Percentiles rank a stretch among this genome's conserved stretches.
phyloP scores from a whole-genome alignment of 2,797 vertebrate species.

The Sternarchorhynchus goeldii region DNA sequence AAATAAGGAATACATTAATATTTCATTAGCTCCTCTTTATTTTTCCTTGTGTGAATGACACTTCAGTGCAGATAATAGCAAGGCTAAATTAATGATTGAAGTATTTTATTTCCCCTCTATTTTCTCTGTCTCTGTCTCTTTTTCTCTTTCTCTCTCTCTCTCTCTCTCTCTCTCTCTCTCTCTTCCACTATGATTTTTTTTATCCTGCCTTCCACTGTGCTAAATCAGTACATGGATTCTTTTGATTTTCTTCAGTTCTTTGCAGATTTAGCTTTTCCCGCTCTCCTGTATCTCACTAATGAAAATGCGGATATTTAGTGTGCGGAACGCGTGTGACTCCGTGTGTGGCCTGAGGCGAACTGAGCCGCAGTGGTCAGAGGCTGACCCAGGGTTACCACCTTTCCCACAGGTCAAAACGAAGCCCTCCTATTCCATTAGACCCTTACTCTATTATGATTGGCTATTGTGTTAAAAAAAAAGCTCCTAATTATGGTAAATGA shows the following conservation, averaged over 20 bases:
- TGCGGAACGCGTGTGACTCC: conserved; percentile 73
- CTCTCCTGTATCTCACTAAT: conserved; percentile 88
- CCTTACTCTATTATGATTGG: too few species aligned
- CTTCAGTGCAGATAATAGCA: conserved; percentile 78
- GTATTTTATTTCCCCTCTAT: conserved; percentile 79
- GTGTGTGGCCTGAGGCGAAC: conserved; percentile 63
- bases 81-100: conserved; percentile 89
- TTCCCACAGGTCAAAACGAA: neutral
- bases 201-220: conserved; percentile 75
- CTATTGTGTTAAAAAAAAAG: too few species aligned
- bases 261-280: conserved; percentile 74
- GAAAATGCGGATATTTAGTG: conserved; percentile 86
- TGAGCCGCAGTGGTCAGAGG: conserved; percentile 38
- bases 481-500: too few species aligned
- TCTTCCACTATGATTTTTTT: conserved; percentile 69
- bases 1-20: conserved; percentile 90
- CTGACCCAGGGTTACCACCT: conserved; percentile 10
- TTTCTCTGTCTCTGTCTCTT: conserved; percentile 69
- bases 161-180: conserved; percentile 66
- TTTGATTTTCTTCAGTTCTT: conserved; percentile 77
- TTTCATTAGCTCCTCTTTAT: conserved; percentile 94
- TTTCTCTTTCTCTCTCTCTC: conserved; percentile 70
- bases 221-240: conserved; percentile 82
- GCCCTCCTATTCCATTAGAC: too few species aligned
- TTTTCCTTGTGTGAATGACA: conserved; percentile 84